These are phyloP conservation scores for Chlorodrepanis virens DNA, from an alignment of 2,113 vertebrate genomes.

Conservation along the genomic window DNA sequence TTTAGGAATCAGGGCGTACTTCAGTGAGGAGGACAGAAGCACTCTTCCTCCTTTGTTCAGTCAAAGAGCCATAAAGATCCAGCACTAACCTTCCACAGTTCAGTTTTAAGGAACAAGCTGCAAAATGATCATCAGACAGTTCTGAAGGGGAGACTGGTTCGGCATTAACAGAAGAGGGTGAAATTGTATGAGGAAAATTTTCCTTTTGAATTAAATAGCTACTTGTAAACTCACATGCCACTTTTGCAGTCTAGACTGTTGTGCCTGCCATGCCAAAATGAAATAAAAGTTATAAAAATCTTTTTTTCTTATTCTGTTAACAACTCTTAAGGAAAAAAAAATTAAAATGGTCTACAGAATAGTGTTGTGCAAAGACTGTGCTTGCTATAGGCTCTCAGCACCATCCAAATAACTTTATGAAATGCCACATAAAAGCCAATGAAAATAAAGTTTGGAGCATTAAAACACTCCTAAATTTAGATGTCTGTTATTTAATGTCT, in stretches of 20 bases:
- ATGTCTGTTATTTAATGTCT: background rate
- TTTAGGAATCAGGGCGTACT: background rate
- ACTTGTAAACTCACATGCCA: background rate
- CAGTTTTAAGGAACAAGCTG: background rate
- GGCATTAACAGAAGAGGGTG: background rate
- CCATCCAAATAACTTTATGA: background rate
- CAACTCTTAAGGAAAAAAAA: background rate
- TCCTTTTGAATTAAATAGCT: background rate
- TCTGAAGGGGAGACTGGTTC: background rate
- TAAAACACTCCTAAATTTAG: slow-evolving; percentile 10
- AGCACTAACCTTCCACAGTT: background rate
- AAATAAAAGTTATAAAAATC: background rate
- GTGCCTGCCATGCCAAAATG: background rate
- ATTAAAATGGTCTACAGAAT: background rate
- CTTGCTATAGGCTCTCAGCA: background rate
- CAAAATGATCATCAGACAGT: background rate
- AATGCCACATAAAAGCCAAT: background rate
- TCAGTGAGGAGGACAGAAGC: background rate
- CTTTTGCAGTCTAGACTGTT: background rate
- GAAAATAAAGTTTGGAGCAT: background rate
- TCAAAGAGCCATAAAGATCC: background rate
- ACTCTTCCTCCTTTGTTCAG: background rate
- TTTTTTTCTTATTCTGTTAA: background rate
- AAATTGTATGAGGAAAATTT: background rate
- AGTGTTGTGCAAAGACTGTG: background rate